Evolutionary conservation across 2,888 invertebrate species (phyloP).

Genomic region (Eretmocerus hayati): DNA sequence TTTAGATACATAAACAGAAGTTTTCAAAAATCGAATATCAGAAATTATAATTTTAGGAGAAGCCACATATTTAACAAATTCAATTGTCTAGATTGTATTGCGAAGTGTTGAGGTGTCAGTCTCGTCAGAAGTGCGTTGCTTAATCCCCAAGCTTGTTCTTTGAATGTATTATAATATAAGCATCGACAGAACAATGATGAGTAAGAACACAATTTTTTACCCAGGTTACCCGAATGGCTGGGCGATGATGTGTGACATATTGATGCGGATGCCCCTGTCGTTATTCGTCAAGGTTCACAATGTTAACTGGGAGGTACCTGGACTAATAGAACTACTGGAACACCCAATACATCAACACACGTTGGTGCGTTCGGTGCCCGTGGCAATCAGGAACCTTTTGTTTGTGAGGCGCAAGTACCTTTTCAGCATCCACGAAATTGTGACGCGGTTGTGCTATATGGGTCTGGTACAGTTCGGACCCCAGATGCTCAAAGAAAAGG

Average conservation of each 20-base stretch:
- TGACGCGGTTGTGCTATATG: conserved; percentile 57
- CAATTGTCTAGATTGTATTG: too few relatives aligned
- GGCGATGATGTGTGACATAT: conserved; percentile 62
- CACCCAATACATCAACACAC: conserved; percentile 63
- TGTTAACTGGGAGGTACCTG: conserved; percentile 52
- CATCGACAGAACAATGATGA: too few relatives aligned
- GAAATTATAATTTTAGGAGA: too few relatives aligned
- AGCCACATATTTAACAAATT: too few relatives aligned
- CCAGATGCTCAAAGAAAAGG: conserved; percentile 59
- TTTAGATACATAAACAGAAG: too few relatives aligned
- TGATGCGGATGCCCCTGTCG: conserved; percentile 63
- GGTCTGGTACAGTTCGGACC: conserved; percentile 66
- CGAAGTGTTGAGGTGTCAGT: too few relatives aligned
- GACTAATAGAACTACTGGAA: conserved; percentile 53
- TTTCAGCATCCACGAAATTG: conserved; percentile 51
- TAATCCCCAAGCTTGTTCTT: too few relatives aligned
- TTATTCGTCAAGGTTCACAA: conserved; percentile 63
- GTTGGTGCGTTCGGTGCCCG: conserved; percentile 57
- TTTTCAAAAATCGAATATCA: too few relatives aligned
- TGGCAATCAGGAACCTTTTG: conserved; percentile 49
- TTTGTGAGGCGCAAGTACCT: conserved; percentile 56
- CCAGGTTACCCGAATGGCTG: conserved; percentile 58
- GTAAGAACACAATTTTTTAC: conserved; percentile 8
- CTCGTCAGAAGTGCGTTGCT: too few relatives aligned
- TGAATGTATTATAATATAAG: too few relatives aligned